Evolutionary conservation across 1,140 invertebrate genomes (phyloP), one percentile per base, ranked within the genome.

Genomic region (Philaenus spumarius): DNA sequence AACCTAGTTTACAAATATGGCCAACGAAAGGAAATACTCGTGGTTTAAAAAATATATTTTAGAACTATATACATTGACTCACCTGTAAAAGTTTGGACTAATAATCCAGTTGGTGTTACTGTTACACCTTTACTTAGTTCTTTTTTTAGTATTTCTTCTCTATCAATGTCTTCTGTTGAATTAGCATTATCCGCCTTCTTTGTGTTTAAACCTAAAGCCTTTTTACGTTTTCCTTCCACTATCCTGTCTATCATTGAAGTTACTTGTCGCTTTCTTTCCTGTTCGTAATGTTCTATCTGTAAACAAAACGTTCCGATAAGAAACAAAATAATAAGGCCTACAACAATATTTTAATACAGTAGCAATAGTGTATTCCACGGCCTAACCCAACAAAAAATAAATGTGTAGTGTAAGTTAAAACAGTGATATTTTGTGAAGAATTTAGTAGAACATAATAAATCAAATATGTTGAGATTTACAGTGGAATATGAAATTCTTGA

Each of bases 161-260:
- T 58, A 19, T 64, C 59, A 22, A 64, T 19, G 4, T 54, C 52
- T 42, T n/a, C 19, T 1, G 47, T 56, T 9, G 12, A 26, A 20
- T 47, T 43, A 68, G 58, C 52, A 71, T 76, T 34, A 63, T 70
- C 48, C 20, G 11, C 51, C 26, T 76, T 75, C 12, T 62, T 62
- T 34, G 66, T 69, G 7, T 70, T 61, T 24, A 74, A 57, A 6
- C 74, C 75, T 12, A 75, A 47, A 24, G 78, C 65, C 70, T 86
- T 86, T 51, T 79, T 76, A 61, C 75, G 78, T 59, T 86, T 86
- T 1, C 84, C 85, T 58, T 79, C 78, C 2, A 84, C 68, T 56
- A 87, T 86, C 67, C 76, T 75, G 11, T 79, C 78, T 64, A 84
- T 77, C 60, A 80, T 75, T 5, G 69, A 66, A 20, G 68, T 59